Evolutionary conservation across 1,140 invertebrate genomes (phyloP).

Genomic region (Pantala flavescens): DNA sequence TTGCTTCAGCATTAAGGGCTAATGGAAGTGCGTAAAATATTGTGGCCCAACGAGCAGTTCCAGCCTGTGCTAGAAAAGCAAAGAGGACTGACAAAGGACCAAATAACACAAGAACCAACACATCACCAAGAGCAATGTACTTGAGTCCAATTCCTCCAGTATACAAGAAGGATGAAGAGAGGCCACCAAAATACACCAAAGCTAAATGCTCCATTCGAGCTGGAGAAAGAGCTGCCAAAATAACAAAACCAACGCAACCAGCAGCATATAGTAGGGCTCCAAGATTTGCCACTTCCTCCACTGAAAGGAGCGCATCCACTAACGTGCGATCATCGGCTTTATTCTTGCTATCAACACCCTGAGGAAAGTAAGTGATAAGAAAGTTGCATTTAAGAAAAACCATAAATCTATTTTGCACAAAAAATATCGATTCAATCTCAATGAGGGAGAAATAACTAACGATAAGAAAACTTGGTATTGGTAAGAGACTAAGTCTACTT

Average conservation of each 20-base stretch:
- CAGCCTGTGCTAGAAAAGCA: constrained; percentile 84
- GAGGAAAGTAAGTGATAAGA: background rate
- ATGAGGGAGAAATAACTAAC: no score
- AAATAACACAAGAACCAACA: constrained; percentile 84
- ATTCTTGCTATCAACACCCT: constrained; percentile 73
- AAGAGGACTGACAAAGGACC: constrained; percentile 91
- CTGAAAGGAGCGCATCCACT: constrained; percentile 77
- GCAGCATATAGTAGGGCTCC: constrained; percentile 78
- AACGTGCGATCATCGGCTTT: constrained; percentile 87
- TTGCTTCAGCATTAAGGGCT: constrained; percentile 88
- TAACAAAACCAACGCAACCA: constrained; percentile 80
- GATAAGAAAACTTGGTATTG: no score
- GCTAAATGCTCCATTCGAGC: constrained; percentile 90
- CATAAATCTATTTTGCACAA: no score
- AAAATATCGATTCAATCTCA: no score
- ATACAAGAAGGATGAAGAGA: constrained; percentile 90
- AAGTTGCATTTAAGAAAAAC: background rate
- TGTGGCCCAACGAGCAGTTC: constrained; percentile 69
- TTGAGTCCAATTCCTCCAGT: constrained; percentile 90
- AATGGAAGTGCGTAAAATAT: constrained; percentile 89
- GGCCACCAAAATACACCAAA: constrained; percentile 85
- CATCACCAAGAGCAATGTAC: constrained; percentile 85
- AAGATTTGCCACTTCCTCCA: constrained; percentile 75
- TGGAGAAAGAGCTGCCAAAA: constrained; percentile 66
- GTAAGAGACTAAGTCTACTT: no score